Conservation (phyloP, 2,888 invertebrate genomes). For the Chrysolina haemoptera region DNA sequence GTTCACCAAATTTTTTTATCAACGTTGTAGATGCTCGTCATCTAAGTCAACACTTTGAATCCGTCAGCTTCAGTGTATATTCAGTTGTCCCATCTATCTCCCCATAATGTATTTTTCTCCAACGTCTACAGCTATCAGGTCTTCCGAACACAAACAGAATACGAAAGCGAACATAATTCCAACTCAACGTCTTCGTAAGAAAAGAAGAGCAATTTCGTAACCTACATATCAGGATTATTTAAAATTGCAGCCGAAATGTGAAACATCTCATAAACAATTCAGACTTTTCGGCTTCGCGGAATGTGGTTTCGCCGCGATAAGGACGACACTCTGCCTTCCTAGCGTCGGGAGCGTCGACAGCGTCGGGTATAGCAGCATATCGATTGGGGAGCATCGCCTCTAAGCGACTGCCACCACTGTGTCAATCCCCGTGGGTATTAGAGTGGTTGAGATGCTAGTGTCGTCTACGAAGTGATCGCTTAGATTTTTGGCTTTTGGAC, state of each 20-base stretch:
- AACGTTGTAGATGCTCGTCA: no score
- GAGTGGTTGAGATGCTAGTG: constrained; percentile 14
- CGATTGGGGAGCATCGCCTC: constrained; percentile 1
- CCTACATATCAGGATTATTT: constrained; percentile 7
- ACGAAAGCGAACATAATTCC: not conserved
- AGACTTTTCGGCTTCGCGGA: constrained; percentile 40
- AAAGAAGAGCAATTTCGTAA: not conserved
- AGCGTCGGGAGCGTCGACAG: not conserved
- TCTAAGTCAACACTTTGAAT: no score
- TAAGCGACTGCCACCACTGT: not conserved
- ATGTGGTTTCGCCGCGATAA: constrained; percentile 44
- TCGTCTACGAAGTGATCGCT: not conserved
- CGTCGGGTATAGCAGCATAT: constrained; percentile 12
- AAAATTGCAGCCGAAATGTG: constrained; percentile 38
- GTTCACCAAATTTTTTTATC: no score
- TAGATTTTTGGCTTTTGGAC: no score
- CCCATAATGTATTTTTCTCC: no score
- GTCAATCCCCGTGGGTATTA: constrained; percentile 9
- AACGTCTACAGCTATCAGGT: no score
- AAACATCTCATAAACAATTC: constrained; percentile 46
- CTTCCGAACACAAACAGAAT: not conserved
- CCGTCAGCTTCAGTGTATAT: no score
- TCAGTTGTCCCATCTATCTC: no score
- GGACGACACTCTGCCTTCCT: constrained; percentile 22
- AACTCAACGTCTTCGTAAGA: not conserved